Evolutionary conservation across 1,140 invertebrate genomes (phyloP).

Genomic region (Magallana ariakensis): DNA sequence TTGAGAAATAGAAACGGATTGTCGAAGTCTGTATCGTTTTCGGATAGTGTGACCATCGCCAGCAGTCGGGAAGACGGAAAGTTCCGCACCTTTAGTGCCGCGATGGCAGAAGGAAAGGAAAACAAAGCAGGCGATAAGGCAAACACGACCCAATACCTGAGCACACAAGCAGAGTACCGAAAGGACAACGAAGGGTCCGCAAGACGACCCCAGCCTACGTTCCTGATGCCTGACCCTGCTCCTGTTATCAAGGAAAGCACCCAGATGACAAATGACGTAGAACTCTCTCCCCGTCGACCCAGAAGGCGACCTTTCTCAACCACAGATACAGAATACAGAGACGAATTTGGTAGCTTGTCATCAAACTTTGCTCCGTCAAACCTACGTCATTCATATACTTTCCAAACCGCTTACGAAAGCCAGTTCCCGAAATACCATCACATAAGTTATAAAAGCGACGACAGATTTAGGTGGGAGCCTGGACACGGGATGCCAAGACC

Average conservation of each 20-base stretch:
- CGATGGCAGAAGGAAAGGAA: neutral
- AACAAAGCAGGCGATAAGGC: constrained; percentile 22
- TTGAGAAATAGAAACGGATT: constrained; percentile 46
- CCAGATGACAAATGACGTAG: constrained; percentile 39
- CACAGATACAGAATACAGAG: constrained; percentile 62
- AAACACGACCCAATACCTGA: constrained; percentile 69
- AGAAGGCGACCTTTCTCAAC: constrained; percentile 51
- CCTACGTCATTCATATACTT: constrained; percentile 59
- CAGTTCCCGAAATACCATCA: constrained; percentile 70
- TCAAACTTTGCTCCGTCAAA: constrained; percentile 71
- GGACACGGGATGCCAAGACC: constrained; percentile 72
- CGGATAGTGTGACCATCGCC: constrained; percentile 69
- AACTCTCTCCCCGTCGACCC: constrained; percentile 7
- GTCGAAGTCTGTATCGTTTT: constrained; percentile 73
- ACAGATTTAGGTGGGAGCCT: constrained; percentile 73
- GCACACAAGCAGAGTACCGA: constrained; percentile 68
- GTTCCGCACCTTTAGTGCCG: constrained; percentile 57
- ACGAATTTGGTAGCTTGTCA: constrained; percentile 70
- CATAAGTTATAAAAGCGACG: constrained; percentile 72
- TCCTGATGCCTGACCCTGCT: constrained; percentile 48
- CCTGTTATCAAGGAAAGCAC: constrained; percentile 33
- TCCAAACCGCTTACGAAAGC: constrained; percentile 66
- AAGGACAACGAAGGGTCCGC: constrained; percentile 59
- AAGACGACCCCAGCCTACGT: constrained; percentile 33
- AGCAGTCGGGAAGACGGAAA: constrained; percentile 63